Conservation (phyloP, 2,797 vertebrate species). For the Melanotaenia maccullochi region DNA sequence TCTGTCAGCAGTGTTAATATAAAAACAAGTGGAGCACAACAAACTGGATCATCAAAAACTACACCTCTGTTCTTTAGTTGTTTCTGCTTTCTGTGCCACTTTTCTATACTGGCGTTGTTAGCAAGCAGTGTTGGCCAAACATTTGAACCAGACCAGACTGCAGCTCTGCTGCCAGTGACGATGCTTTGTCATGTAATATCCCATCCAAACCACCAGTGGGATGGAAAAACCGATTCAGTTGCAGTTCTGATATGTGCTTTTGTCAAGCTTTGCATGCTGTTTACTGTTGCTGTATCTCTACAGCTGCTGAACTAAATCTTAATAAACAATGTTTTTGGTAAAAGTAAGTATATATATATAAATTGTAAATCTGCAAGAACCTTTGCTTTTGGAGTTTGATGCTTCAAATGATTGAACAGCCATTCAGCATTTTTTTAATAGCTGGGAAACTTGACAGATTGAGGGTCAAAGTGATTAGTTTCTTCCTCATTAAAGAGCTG, state of each 20-base stretch:
- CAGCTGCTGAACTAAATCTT: neutral
- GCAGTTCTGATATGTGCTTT: neutral
- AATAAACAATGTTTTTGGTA: neutral
- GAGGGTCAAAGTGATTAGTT: constrained; percentile 65
- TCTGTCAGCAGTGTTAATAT: no score
- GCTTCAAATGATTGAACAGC: constrained; percentile 18
- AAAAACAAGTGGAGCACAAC: no score
- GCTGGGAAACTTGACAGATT: constrained; percentile 32
- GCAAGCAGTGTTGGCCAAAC: no score
- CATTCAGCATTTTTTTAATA: constrained; percentile 20
- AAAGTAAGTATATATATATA: no score
- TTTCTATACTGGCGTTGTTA: no score
- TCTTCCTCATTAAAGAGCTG: constrained; percentile 60
- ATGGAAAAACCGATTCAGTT: neutral
- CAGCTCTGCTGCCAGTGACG: no score
- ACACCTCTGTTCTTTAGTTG: no score
- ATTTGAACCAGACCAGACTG: no score
- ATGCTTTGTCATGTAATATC: no score
- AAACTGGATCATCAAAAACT: no score
- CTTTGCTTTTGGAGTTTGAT: neutral
- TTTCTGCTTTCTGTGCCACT: no score
- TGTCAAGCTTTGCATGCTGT: neutral
- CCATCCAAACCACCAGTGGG: neutral
- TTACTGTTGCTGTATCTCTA: neutral
- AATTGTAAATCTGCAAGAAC: constrained; percentile 1